Evolutionary conservation across 2,888 invertebrate genomes (phyloP).

Genomic region (Drosophila pegasa): DNA sequence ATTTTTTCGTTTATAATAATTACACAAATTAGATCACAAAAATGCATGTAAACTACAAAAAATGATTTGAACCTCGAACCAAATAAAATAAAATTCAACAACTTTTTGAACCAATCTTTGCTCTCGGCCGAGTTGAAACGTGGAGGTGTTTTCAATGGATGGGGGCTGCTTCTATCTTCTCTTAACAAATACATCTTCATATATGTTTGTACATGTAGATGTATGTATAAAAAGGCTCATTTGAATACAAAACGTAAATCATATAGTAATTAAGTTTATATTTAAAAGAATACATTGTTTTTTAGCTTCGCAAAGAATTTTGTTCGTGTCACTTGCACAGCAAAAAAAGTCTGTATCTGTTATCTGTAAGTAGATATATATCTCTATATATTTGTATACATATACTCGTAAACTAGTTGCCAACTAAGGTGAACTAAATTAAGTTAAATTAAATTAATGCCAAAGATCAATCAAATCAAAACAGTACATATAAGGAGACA

Average conservation of each 20-base stretch:
- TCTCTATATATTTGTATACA: background rate
- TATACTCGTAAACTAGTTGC: slow-evolving; percentile 25
- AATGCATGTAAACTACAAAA: slow-evolving; percentile 81
- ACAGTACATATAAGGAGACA: slow-evolving; percentile 34
- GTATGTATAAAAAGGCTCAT: slow-evolving; percentile 22
- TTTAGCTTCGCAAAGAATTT: slow-evolving; percentile 45
- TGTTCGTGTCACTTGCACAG: slow-evolving; percentile 63
- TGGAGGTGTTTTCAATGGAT: slow-evolving; percentile 22
- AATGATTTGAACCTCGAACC: slow-evolving; percentile 66
- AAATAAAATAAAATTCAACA: slow-evolving; percentile 42
- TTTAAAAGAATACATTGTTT: slow-evolving; percentile 45
- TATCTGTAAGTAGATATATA: background rate
- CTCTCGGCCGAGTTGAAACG: slow-evolving; percentile 38
- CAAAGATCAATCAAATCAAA: slow-evolving; percentile 39
- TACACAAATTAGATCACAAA: slow-evolving; percentile 83
- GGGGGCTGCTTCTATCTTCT: slow-evolving; percentile 31
- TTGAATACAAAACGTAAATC: slow-evolving; percentile 33
- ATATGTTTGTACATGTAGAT: slow-evolving; percentile 7
- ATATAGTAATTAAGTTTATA: slow-evolving; percentile 10
- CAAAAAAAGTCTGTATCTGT: slow-evolving; percentile 10
- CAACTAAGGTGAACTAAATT: slow-evolving; percentile 40
- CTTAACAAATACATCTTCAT: slow-evolving; percentile 37
- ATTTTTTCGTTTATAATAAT: slow-evolving; percentile 75
- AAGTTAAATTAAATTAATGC: slow-evolving; percentile 29
- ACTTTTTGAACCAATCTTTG: slow-evolving; percentile 35